Base-by-base conservation (phyloP, 2,888 invertebrate species). In the Eutolmus rufibarbis region DNA sequence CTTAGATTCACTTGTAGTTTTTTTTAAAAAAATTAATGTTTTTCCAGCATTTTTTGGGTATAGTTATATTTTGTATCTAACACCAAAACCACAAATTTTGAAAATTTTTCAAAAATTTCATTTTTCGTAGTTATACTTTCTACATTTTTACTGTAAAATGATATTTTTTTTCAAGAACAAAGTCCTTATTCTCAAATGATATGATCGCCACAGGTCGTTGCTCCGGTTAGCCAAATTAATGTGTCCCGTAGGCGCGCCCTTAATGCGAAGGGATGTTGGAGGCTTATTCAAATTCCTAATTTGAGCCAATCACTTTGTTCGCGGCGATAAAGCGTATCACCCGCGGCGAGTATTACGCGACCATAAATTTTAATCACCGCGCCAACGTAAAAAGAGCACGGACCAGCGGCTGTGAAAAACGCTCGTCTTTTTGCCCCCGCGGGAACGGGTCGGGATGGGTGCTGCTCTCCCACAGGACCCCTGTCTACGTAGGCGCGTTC, bases 281-380 rank as follows among this genome's bases (percentile, higher is more conserved):
- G 28, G 66, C 66, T 66, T 66, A 66, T 66, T 66, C 66, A 66
- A 66, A 66, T 66, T 66, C 66, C 66, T 28, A 66, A 66, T 66
- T 23, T 66, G 66, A 66, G 66, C 23, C 66, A 77, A 77, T 77
- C 77, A 37, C 40, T 37, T 37, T 40, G 37, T 77, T 34, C 40
- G 16, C 77, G 19, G 37, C 40, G 40, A 34, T 77, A 77, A 77
- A 77, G 37, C 16, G 37, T 77, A 77, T 77, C 77, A 31, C 77
- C 37, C 19, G 40, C 40, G 77, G 40, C 19, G 77, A 40, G 77
- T 77, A 76, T 77, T 77, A 77, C 40, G 77, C 37, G 77, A 9
- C 37, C 77, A 77, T 77, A 37, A 77, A 77, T 77, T 77, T 40
- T 77, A 77, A 77, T 77, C 77, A 77, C 40, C 37, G 40, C 77